phyloP scores from a whole-genome alignment of 53 echinoderm and acorn worm species.

The Stichopus horrens region DNA sequence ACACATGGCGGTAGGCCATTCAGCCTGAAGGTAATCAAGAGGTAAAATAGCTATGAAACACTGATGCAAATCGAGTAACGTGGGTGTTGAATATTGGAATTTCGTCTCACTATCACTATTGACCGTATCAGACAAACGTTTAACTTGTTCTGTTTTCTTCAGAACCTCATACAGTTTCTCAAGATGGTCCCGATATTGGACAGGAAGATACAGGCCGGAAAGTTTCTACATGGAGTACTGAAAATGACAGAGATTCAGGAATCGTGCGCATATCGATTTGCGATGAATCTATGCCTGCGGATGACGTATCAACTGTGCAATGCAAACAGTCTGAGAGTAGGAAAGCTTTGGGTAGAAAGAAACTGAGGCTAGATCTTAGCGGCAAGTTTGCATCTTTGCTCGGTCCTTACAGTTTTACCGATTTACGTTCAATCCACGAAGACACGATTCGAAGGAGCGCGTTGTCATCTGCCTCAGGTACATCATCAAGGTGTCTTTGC shows the following conservation, averaged over 20 bases:
- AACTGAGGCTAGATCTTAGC: conserved; percentile 1
- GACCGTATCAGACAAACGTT: no score
- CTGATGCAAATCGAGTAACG: no score
- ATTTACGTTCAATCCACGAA: conserved; percentile 38
- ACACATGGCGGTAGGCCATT: no score
- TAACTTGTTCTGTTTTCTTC: background rate
- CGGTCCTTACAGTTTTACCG: conserved; percentile 45
- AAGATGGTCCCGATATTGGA: conserved; percentile 34
- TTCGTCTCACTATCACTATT: no score
- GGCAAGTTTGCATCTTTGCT: conserved; percentile 38
- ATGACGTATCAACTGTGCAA: background rate
- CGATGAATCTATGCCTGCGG: conserved; percentile 27
- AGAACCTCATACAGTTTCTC: conserved; percentile 47
- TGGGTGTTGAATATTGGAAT: no score
- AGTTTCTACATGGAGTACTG: conserved; percentile 17
- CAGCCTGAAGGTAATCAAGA: no score
- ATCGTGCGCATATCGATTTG: conserved; percentile 38
- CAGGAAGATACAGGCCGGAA: background rate
- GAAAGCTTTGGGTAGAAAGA: background rate
- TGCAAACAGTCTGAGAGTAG: conserved; percentile 17
- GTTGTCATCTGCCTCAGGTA: background rate
- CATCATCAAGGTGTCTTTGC: conserved; percentile 24
- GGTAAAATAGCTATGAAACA: no score
- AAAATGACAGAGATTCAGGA: conserved; percentile 34
- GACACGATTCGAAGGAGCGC: background rate